These are phyloP conservation scores for Oreochromis grahami DNA, from an alignment of 2,797 vertebrate genomes.

Conservation along the genomic window DNA sequence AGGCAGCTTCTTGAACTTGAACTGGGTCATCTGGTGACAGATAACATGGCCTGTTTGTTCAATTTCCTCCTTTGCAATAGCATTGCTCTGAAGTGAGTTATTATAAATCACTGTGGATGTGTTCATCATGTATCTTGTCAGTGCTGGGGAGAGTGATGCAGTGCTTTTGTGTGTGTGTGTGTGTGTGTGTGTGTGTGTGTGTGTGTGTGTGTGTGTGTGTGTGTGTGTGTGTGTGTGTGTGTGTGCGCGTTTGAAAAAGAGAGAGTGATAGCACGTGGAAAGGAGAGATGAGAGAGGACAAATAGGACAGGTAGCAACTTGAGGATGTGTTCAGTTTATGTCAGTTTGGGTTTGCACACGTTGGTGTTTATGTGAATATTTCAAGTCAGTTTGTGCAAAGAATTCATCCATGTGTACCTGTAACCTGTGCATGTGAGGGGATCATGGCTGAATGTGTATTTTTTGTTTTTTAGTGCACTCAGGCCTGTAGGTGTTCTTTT, in stretches of 20 bases:
- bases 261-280: not conserved
- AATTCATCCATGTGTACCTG: not conserved
- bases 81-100: slow-evolving; percentile 63
- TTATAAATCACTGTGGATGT: slow-evolving; percentile 76
- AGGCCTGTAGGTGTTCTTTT: not conserved
- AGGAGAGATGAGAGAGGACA: slow-evolving; percentile 33
- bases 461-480: not conserved
- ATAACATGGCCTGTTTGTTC: slow-evolving; percentile 75
- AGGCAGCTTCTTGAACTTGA: slow-evolving; percentile 80
- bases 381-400: not conserved
- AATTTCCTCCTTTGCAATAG: slow-evolving; percentile 72
- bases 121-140: slow-evolving; percentile 75
- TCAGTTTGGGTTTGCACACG: not conserved
- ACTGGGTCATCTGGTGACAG: slow-evolving; percentile 77
- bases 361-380: not conserved
- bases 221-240: not conserved
- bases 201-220: not conserved
- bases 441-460: not conserved
- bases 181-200: not conserved
- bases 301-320: slow-evolving; percentile 32
- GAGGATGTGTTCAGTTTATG: slow-evolving; percentile 13
- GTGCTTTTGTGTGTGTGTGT: not conserved
- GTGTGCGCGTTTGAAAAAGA: not conserved
- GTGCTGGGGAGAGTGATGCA: slow-evolving; percentile 3
- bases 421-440: not conserved